Conservation (phyloP, 1,140 invertebrate species). For the Cataglyphis hispanica region DNA sequence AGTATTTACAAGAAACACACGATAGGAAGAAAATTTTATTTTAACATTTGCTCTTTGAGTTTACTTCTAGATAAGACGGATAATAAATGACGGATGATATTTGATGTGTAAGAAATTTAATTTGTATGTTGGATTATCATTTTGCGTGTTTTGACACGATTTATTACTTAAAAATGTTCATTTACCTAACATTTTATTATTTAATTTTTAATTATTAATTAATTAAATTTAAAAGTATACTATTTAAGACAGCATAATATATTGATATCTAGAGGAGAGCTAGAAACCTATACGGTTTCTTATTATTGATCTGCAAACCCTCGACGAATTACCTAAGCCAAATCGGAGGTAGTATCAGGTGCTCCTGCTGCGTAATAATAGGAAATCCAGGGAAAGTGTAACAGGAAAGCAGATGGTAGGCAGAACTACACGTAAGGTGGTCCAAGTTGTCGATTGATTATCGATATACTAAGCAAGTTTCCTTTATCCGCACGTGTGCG, state of each 20-base stretch:
- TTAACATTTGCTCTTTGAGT: background rate
- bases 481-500: background rate
- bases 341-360: conserved; percentile 48
- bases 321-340: conserved; percentile 20
- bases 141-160: background rate
- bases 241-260: conserved; percentile 26
- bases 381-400: conserved; percentile 45
- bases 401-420: conserved; percentile 54
- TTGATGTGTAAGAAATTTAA: background rate
- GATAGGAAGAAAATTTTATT: background rate
- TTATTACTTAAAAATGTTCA: background rate
- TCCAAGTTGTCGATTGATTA: conserved; percentile 50
- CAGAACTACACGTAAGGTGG: conserved; percentile 33
- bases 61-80: background rate
- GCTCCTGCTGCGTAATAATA: conserved; percentile 52
- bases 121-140: background rate
- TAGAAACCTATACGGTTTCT: conserved; percentile 2
- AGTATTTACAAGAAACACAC: conserved; percentile 4
- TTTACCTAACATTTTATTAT: background rate
- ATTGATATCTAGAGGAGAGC: background rate
- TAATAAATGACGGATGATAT: background rate
- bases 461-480: conserved; percentile 41
- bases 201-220: conserved; percentile 15
- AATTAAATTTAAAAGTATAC: conserved; percentile 11
- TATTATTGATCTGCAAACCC: conserved; percentile 48